phyloP scores from a whole-genome alignment of 2,888 invertebrate species.

The Lordiphosa fenestrarum region DNA sequence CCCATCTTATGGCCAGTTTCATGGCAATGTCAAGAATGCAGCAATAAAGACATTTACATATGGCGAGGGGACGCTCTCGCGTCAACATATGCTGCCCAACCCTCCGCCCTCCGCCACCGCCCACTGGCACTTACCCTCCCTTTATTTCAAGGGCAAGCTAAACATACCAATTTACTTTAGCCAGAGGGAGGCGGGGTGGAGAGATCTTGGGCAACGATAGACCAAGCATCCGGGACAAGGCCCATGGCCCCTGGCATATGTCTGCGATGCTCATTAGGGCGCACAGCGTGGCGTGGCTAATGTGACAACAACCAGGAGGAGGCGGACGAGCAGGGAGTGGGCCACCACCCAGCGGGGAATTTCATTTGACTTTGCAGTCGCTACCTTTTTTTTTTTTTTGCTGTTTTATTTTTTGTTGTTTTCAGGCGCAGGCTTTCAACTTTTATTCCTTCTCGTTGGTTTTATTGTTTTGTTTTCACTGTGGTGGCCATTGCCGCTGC shows the following conservation, averaged over 20 bases:
- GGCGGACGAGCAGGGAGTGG: conserved; percentile 1
- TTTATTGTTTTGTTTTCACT: conserved; percentile 68
- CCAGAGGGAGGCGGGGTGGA: conserved; percentile 3
- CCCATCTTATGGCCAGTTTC: conserved; percentile 7
- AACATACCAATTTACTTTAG: conserved; percentile 51
- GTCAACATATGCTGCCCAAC: conserved; percentile 36
- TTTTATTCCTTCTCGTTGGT: conserved; percentile 46
- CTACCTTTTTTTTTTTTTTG: conserved; percentile 26
- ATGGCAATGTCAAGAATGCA: conserved; percentile 29
- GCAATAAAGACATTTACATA: conserved; percentile 43
- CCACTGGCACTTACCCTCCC: neutral
- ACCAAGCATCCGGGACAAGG: conserved; percentile 46
- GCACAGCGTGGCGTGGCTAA: conserved; percentile 73
- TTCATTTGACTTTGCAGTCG: conserved; percentile 66
- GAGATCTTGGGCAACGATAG: conserved; percentile 53
- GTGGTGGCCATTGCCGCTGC: conserved; percentile 45
- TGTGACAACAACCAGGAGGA: conserved; percentile 58
- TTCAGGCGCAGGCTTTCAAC: conserved; percentile 43
- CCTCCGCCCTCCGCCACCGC: neutral
- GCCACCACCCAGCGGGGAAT: conserved; percentile 41
- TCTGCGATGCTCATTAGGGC: conserved; percentile 70
- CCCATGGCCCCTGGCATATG: conserved; percentile 59
- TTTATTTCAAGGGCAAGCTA: conserved; percentile 47
- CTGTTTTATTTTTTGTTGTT: conserved; percentile 21
- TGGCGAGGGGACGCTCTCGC: conserved; percentile 8